Evolutionary conservation across 1,140 invertebrate genomes (phyloP).

Genomic region (Diabrotica undecimpunctata): DNA sequence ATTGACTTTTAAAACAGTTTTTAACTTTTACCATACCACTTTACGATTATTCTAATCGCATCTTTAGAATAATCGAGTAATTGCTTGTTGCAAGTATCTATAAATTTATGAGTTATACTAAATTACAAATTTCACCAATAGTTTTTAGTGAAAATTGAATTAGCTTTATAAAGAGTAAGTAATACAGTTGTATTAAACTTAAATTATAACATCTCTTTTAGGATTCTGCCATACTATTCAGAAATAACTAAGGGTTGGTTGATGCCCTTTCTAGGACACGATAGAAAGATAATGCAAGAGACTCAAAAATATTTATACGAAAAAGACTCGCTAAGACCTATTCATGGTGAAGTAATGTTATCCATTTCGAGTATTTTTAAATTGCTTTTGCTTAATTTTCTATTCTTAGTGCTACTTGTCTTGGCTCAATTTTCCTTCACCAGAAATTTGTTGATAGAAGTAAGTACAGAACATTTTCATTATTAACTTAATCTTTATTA

Average conservation of each 20-base stretch:
- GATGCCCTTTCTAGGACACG: slow-evolving; percentile 73
- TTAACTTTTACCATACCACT: no score
- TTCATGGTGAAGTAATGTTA: slow-evolving; percentile 60
- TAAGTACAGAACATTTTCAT: not conserved
- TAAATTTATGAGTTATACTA: no score
- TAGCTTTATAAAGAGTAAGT: no score
- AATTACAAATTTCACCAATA: no score
- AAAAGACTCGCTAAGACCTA: slow-evolving; percentile 64
- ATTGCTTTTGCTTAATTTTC: not conserved
- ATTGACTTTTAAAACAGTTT: no score
- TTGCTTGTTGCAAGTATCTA: no score
- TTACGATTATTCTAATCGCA: no score
- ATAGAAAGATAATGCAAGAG: slow-evolving; percentile 72
- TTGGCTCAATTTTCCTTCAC: slow-evolving; percentile 1
- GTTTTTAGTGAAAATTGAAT: no score
- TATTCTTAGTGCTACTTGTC: not conserved
- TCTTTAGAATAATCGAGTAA: no score
- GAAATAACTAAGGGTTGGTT: slow-evolving; percentile 64
- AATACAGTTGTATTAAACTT: no score
- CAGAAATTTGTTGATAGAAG: slow-evolving; percentile 5
- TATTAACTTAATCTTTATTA: not conserved
- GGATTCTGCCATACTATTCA: slow-evolving; percentile 56
- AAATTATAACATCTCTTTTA: no score
- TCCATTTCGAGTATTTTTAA: not conserved
- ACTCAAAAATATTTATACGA: slow-evolving; percentile 73